phyloP scores from a whole-genome alignment of 2,113 vertebrate species.

The Daubentonia madagascariensis region DNA sequence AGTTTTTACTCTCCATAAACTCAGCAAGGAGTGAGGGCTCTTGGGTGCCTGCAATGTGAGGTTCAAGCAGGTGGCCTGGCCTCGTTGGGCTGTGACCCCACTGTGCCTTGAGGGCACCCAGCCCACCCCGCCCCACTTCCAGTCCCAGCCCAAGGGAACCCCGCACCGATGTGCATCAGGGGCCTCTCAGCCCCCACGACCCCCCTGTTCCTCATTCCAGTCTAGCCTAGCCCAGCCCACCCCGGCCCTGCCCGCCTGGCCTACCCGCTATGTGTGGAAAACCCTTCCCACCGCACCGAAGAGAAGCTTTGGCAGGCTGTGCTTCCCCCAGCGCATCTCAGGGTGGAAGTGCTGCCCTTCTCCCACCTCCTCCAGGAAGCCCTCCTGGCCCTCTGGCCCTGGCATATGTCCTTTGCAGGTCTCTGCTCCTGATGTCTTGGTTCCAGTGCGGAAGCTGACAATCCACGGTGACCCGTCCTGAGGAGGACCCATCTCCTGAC shows the following conservation, averaged over 20 bases:
- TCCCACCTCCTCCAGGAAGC: neutral
- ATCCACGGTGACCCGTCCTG: neutral
- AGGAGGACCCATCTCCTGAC: neutral
- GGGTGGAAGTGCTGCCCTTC: neutral
- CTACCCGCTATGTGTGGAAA: fast-evolving
- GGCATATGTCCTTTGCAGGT: fast-evolving
- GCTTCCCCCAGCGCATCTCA: fast-evolving
- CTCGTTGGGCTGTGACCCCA: fast-evolving
- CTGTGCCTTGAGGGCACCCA: no score
- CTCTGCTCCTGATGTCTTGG: neutral
- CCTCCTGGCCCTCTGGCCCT: neutral
- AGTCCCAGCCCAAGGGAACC: neutral
- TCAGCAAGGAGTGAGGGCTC: fast-evolving
- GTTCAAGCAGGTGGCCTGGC: fast-evolving
- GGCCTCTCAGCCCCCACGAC: neutral
- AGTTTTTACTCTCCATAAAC: fast-evolving
- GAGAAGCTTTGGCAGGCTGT: no score
- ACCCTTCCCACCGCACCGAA: fast-evolving
- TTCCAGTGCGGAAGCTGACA: neutral
- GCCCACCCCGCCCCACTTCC: no score
- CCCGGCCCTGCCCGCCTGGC: neutral
- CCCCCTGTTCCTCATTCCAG: neutral
- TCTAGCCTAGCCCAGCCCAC: neutral
- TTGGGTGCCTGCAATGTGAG: neutral
- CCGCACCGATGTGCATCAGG: no score